phyloP scores from a whole-genome alignment of 2,113 vertebrate species.

The Capra hircus region DNA sequence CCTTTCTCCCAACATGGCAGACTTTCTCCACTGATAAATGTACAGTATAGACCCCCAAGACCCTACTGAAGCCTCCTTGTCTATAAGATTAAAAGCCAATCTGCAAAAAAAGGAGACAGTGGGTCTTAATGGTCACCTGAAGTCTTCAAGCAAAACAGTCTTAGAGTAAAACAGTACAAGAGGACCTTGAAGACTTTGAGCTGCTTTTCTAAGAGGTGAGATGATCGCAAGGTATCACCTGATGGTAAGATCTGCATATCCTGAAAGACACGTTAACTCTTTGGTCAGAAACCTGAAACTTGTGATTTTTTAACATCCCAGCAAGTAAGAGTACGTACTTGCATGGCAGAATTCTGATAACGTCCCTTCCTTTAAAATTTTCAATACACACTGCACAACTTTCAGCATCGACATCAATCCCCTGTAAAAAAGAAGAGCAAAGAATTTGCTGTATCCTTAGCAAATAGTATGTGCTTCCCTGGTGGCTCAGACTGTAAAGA shows the following conservation, averaged over 20 bases:
- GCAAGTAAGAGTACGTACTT: slow-evolving; percentile 79
- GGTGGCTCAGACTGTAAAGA: neutral
- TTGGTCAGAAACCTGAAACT: neutral
- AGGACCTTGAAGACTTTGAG: neutral
- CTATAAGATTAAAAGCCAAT: neutral
- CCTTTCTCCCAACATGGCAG: neutral
- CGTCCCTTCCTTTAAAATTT: slow-evolving; percentile 85
- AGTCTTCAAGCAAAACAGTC: neutral
- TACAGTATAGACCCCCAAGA: neutral
- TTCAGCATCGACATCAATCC: slow-evolving; percentile 83
- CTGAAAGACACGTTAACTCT: neutral
- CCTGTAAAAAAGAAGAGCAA: slow-evolving; percentile 69
- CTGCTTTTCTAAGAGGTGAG: neutral
- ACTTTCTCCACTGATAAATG: neutral
- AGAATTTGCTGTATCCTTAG: neutral
- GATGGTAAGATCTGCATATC: neutral
- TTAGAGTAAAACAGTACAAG: neutral
- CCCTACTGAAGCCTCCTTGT: neutral
- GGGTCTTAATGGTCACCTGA: neutral
- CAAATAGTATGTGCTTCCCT: neutral
- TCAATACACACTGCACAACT: slow-evolving; percentile 89
- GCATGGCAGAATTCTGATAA: slow-evolving; percentile 86
- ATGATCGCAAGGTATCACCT: neutral
- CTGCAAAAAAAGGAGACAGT: neutral
- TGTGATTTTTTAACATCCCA: neutral